Conservation (phyloP, 1,140 invertebrate genomes). For the Drosophila obscura region DNA sequence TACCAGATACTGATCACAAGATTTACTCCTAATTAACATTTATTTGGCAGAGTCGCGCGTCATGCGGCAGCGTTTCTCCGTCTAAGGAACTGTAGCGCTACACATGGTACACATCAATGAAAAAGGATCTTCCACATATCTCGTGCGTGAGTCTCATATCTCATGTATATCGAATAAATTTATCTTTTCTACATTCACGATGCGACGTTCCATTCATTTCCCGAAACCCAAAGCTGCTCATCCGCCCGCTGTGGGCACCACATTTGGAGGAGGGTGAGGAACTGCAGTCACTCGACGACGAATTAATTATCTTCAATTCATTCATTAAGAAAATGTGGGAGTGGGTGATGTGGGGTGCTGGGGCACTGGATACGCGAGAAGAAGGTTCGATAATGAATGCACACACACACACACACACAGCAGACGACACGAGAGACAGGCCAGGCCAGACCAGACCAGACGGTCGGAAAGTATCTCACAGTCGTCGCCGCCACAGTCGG, state of each 20-base stretch:
- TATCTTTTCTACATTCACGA: too few relatives aligned
- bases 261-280: neutral
- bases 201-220: constrained; percentile 14
- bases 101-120: too few relatives aligned
- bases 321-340: constrained; percentile 76
- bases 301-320: constrained; percentile 82
- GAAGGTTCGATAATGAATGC: constrained; percentile 70
- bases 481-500: constrained; percentile 17
- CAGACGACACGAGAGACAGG: neutral
- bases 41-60: too few relatives aligned
- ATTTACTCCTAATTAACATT: too few relatives aligned
- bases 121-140: too few relatives aligned
- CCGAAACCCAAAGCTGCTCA: constrained; percentile 16
- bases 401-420: constrained; percentile 34
- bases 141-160: too few relatives aligned
- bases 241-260: constrained; percentile 2
- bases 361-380: neutral
- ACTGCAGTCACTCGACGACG: constrained; percentile 54
- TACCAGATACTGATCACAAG: too few relatives aligned
- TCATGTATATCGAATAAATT: too few relatives aligned
- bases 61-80: too few relatives aligned
- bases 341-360: constrained; percentile 13
- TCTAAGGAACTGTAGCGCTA: too few relatives aligned
- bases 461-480: constrained; percentile 45
- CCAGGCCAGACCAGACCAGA: too few relatives aligned